Percentiles rank a stretch among this genome's conserved stretches.
Evolutionary conservation across 2,113 vertebrate genomes (phyloP).

Genomic region (Tupaia tana): DNA sequence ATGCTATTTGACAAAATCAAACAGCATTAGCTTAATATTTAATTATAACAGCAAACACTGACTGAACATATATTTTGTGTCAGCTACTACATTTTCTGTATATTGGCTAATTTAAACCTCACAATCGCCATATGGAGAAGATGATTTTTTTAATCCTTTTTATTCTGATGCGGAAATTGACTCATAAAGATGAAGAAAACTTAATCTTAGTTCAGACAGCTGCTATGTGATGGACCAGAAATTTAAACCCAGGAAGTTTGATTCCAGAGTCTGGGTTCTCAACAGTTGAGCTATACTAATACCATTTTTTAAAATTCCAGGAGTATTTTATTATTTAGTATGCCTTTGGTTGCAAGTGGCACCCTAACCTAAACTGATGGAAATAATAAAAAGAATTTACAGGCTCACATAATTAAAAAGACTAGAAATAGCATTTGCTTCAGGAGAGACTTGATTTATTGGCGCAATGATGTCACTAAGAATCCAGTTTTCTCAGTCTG

Average conservation of each 20-base stretch:
- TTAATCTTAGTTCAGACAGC: background rate
- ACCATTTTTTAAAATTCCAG: background rate
- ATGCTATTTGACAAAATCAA: background rate
- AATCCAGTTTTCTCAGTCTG: conserved; percentile 31
- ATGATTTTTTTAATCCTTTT: background rate
- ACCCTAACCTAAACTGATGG: conserved; percentile 52
- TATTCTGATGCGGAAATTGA: conserved; percentile 36
- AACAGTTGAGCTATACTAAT: background rate
- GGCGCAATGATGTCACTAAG: conserved; percentile 58
- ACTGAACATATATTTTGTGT: background rate
- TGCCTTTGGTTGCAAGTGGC: conserved; percentile 38
- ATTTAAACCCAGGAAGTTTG: background rate
- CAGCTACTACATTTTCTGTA: background rate
- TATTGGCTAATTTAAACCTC: background rate
- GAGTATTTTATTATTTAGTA: conserved; percentile 49
- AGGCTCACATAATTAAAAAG: conserved; percentile 67
- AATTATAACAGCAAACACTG: background rate
- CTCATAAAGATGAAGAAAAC: background rate
- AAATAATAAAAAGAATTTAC: conserved; percentile 67
- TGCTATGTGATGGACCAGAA: background rate
- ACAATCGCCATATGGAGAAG: background rate
- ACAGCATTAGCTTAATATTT: conserved; percentile 45
- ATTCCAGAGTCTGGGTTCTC: background rate
- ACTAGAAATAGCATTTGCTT: conserved; percentile 57
- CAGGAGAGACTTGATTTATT: conserved; percentile 67